These are phyloP conservation scores for Cyprinella venusta DNA, from an alignment of 2,797 vertebrate genomes.

Conservation along the genomic window DNA sequence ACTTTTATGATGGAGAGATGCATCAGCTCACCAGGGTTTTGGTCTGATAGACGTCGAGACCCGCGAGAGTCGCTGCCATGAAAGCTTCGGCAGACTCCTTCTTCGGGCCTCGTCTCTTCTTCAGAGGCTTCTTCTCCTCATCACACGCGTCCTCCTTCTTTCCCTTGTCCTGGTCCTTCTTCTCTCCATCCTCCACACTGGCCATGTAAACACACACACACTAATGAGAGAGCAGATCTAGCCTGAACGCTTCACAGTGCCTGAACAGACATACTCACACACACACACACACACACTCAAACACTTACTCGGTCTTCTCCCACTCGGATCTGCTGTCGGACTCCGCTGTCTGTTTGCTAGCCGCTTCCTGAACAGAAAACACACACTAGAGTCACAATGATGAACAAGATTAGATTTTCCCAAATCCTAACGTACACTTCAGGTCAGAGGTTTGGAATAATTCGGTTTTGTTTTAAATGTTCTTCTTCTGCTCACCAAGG, in stretches of 20 bases:
- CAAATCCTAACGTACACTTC: background rate
- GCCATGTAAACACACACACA: slow-evolving; percentile 37
- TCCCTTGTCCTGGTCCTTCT: slow-evolving; percentile 85
- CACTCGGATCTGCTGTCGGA: slow-evolving; percentile 84
- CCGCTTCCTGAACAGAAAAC: slow-evolving; percentile 76
- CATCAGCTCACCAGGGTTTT: slow-evolving; percentile 85
- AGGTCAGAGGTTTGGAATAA: too few relatives aligned
- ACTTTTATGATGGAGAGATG: too few relatives aligned
- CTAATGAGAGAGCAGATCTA: slow-evolving; percentile 18
- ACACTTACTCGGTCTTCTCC: slow-evolving; percentile 97
- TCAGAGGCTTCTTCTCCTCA: slow-evolving; percentile 80
- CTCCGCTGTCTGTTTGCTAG: slow-evolving; percentile 81
- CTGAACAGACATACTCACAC: background rate
- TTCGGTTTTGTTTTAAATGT: too few relatives aligned
- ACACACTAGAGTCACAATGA: background rate
- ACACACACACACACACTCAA: background rate
- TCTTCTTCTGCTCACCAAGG: background rate
- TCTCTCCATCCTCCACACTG: slow-evolving; percentile 94
- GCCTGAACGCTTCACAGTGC: background rate
- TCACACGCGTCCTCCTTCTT: slow-evolving; percentile 81
- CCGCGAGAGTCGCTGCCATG: slow-evolving; percentile 93
- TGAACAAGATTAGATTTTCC: background rate
- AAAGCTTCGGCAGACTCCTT: slow-evolving; percentile 88
- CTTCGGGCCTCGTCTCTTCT: slow-evolving; percentile 83
- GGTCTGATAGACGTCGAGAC: slow-evolving; percentile 94